A percentile compares a stretch with the other conserved stretches of the same genome.
Conservation (phyloP, 1,140 invertebrate species). For the Drosophila carrolli region DNA sequence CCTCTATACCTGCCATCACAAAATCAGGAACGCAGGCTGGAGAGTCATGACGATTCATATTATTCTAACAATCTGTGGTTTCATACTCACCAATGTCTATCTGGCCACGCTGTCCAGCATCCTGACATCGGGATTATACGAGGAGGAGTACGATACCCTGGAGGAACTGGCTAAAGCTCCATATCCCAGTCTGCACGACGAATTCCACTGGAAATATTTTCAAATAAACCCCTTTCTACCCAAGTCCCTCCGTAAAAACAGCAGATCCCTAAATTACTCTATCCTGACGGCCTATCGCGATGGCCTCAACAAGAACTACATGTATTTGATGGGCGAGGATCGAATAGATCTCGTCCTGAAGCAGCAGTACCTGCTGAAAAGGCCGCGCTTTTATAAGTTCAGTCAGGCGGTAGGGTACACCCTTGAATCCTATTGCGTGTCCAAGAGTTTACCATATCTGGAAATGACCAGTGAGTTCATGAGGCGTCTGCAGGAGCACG, state of each 20-base stretch:
- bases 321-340: slow-evolving; percentile 39
- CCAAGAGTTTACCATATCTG: slow-evolving; percentile 37
- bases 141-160: slow-evolving; percentile 45
- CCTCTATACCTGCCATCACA: slow-evolving; percentile 15
- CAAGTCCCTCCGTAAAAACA: not conserved
- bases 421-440: slow-evolving; percentile 15
- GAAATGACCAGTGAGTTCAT: slow-evolving; percentile 36
- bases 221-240: slow-evolving; percentile 6
- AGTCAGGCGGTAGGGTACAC: slow-evolving; percentile 4
- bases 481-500: slow-evolving; percentile 43
- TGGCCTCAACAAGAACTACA: slow-evolving; percentile 36
- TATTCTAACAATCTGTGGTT: slow-evolving; percentile 36
- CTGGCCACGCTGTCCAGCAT: slow-evolving; percentile 62
- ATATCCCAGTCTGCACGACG: slow-evolving; percentile 33
- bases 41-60: slow-evolving; percentile 16
- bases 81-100: slow-evolving; percentile 65
- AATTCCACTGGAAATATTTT: not conserved
- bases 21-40: slow-evolving; percentile 2
- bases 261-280: not conserved
- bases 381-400: slow-evolving; percentile 40
- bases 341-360: slow-evolving; percentile 41
- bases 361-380: slow-evolving; percentile 55
- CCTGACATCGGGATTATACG: slow-evolving; percentile 56
- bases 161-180: slow-evolving; percentile 37
- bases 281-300: slow-evolving; percentile 6